phyloP scores from a whole-genome alignment of 2,797 vertebrate species.

The Erethizon dorsatum region DNA sequence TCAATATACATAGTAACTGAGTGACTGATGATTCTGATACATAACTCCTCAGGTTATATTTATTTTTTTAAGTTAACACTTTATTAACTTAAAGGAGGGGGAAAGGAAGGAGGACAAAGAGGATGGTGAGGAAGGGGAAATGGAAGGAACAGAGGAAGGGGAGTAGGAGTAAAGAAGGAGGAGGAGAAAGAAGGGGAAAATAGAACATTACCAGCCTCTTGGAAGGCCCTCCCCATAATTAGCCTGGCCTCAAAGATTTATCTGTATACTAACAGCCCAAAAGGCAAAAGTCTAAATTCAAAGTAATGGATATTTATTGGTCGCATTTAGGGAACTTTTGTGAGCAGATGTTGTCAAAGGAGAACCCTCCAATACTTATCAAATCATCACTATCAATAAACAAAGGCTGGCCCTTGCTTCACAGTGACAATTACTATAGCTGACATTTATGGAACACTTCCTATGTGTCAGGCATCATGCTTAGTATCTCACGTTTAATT shows the following conservation, averaged over 20 bases:
- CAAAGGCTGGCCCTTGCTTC: constrained; percentile 38
- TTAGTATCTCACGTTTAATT: constrained; percentile 39
- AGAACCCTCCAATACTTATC: not conserved
- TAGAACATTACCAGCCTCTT: not conserved
- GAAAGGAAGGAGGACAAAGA: not conserved
- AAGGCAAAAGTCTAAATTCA: constrained; percentile 43
- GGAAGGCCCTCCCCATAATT: not conserved
- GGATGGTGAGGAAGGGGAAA: not conserved
- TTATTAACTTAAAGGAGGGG: constrained; percentile 8
- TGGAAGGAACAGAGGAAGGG: not conserved
- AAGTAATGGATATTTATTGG: constrained; percentile 2
- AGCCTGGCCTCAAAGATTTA: not conserved
- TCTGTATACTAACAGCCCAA: not conserved
- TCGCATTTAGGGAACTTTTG: not conserved
- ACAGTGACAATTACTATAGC: not conserved
- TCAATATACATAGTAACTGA: not conserved
- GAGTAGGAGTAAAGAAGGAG: not conserved
- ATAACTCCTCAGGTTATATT: not conserved
- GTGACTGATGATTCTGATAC: constrained; percentile 18
- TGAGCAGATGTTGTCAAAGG: constrained; percentile 7
- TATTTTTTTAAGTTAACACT: not conserved
- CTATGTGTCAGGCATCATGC: not conserved
- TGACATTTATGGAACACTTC: constrained; percentile 19
- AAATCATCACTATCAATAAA: constrained; percentile 13
- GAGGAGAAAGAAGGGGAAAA: not conserved